Evolutionary conservation across 2,888 invertebrate species (phyloP), one percentile per base, ranked within the genome.

Genomic region (Mellilla xanthometata): DNA sequence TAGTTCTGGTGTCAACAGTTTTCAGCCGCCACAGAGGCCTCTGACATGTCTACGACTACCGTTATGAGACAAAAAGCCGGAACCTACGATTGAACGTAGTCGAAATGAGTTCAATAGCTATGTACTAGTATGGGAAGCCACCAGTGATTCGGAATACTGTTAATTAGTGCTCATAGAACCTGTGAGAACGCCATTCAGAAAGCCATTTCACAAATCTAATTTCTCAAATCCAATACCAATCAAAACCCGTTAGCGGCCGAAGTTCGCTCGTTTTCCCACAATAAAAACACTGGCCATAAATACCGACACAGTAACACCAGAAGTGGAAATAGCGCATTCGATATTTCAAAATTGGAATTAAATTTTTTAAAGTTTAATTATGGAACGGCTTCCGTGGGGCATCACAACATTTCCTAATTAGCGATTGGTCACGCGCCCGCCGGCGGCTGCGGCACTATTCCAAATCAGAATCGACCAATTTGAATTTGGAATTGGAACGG

Each of bases 341-440:
- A 59, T 74, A 85, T 84, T 84, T 74, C 70, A 79, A 81, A 86
- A 81, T 81, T 75, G 70, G 72, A 74, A 75, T 81, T 76, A 76
- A 76, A 76, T 72, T 77, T 80, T 79, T 79, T 71, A 79, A 82
- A 81, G 72, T 83, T 87, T 82, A 86, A 88, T 87, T 88, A 84
- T 74, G 69, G 76, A 75, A 71, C 82, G 80, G 87, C 88, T 89
- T 86, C 88, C 82, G 88, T 81, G 74, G 73, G 73, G 47, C 49
- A 45, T 35, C 47, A 40, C 44, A 51, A 81, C 83, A 82, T 83
- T 85, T 80, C 78, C 87, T 86, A 86, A 88, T 89, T 89, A 88
- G 82, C 86, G 83, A 89, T 89, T 89, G 85, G 88, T 80, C 85
- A 86, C 87, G 85, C 87, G 81, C 78, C 72, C 77, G 77, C 72